phyloP scores from a whole-genome alignment of 1,140 invertebrate genomes.

The Lepidurus packardi region DNA sequence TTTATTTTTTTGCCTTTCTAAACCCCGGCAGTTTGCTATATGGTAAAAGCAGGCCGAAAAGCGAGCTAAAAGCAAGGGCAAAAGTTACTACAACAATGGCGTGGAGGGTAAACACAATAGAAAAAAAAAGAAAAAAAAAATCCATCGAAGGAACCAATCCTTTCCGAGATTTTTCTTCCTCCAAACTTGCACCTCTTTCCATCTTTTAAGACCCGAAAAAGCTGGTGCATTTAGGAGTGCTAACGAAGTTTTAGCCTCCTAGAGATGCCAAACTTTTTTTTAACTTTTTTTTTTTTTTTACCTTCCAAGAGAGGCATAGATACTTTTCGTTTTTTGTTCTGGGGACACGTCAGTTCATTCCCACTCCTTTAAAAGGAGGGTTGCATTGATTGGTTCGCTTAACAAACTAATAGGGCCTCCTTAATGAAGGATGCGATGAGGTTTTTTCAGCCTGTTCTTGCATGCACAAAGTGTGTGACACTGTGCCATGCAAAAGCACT shows the following conservation, averaged over 20 bases:
- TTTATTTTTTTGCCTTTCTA: too few relatives aligned
- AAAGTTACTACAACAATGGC: background rate
- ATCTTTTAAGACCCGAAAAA: conserved; percentile 17
- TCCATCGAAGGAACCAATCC: background rate
- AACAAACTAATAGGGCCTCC: conserved; percentile 6
- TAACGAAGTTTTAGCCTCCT: background rate
- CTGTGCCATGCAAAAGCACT: background rate
- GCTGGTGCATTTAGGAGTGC: conserved; percentile 17
- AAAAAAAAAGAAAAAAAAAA: background rate
- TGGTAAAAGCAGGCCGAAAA: background rate
- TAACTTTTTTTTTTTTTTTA: background rate
- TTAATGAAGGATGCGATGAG: conserved; percentile 3
- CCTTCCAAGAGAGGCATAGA: background rate
- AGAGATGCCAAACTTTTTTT: background rate
- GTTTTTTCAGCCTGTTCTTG: background rate
- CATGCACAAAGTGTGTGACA: background rate
- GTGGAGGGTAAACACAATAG: background rate
- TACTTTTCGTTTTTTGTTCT: background rate
- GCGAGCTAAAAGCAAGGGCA: background rate
- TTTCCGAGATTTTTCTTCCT: background rate
- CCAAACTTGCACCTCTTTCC: conserved; percentile 1
- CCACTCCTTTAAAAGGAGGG: background rate
- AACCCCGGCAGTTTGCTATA: too few relatives aligned
- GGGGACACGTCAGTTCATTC: too few relatives aligned
- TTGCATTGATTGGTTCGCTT: background rate